Evolutionary conservation across 1,140 invertebrate genomes (phyloP), one percentile per base, ranked within the genome.

Genomic region (Saccostrea echinata): DNA sequence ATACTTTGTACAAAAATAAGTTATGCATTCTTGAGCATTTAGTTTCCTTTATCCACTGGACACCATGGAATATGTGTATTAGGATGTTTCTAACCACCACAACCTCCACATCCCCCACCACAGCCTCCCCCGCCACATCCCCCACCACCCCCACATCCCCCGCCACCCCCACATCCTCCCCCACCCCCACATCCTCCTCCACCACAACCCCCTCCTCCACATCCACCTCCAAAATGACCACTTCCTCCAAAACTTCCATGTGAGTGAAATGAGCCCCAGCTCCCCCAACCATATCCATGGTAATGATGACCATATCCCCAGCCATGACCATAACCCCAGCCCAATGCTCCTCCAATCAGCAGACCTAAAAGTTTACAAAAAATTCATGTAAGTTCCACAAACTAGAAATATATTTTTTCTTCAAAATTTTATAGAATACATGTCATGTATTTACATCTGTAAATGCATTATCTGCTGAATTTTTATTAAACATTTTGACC

Each of bases 231-330:
- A 82, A 52, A 82, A 35, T 87, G 80, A 35, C 87, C 87, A 52
- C 11, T 11, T n/a, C n/a, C n/a, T n/a, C 84, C 84, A 64, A 64
- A 85, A 35, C 61, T 61, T 64, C 84, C 61, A 71, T 68, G 61
- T 30, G 51, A 53, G 24, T 55, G 33, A 51, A 35, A 27, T 18
- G 61, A 84, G 4, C 83, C 68, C 24, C 51, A 82, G 43, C 87
- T 88, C 57, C 87, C 84, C 83, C 83, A 88, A 16, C 84, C 57
- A 6, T 6, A 85, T 52, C 86, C 86, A 53, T 87, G 83, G 18
- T 61, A 64, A 71, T 85, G 84, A n/a, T 57, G 87, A 55, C 84
- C 83, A 35, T 83, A 57, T 35, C 84, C 83, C 87, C 87, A 88
- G 53, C 87, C 87, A 12, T 55, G 80, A 13, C 87, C 87, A 64